Evolutionary conservation across 2,888 invertebrate genomes (phyloP).

Genomic region (Agriopis marginaria): DNA sequence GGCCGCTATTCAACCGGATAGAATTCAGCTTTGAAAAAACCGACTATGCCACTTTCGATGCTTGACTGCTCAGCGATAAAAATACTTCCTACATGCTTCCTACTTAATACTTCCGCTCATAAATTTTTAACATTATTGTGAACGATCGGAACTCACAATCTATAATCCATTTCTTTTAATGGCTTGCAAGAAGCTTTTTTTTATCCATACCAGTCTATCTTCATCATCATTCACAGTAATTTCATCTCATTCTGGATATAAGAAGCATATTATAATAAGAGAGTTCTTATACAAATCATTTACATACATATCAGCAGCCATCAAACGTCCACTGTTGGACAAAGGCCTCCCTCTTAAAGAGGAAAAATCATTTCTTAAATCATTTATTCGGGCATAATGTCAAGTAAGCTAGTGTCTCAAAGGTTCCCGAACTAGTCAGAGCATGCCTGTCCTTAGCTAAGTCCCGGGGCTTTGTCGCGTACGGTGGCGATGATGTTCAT

Average conservation of each 20-base stretch:
- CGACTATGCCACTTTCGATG: conserved; percentile 8
- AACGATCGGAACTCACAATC: neutral
- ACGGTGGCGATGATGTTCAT: too few species aligned
- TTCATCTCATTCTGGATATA: neutral
- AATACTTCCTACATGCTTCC: conserved; percentile 19
- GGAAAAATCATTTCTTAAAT: too few species aligned
- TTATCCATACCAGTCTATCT: neutral
- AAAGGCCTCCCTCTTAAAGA: too few species aligned
- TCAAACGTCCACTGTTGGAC: too few species aligned
- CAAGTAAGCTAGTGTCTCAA: too few species aligned
- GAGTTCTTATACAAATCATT: too few species aligned
- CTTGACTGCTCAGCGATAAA: conserved; percentile 10
- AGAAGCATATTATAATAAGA: too few species aligned
- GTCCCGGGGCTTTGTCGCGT: too few species aligned
- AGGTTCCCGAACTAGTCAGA: too few species aligned
- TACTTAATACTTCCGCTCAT: conserved; percentile 19
- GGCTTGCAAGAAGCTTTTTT: neutral
- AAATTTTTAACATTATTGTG: neutral
- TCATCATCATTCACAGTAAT: neutral
- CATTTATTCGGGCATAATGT: too few species aligned
- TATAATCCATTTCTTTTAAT: neutral
- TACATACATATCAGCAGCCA: too few species aligned
- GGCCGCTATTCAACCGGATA: neutral
- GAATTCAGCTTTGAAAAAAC: conserved; percentile 6
- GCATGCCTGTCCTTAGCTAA: too few species aligned